phyloP scores from a whole-genome alignment of 1,140 invertebrate species.

The Lycorma delicatula region DNA sequence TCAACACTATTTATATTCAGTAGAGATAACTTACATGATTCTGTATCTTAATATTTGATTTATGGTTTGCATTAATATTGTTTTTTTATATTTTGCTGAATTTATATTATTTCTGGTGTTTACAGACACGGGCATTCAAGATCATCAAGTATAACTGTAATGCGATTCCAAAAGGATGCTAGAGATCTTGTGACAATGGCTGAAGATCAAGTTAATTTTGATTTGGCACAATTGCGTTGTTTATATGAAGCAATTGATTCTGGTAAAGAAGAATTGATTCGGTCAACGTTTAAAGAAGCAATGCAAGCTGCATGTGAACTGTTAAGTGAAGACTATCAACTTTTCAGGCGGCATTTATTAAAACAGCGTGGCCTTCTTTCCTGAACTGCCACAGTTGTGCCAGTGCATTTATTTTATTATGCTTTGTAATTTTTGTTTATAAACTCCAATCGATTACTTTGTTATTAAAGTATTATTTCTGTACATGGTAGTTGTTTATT shows the following conservation, averaged over 20 bases:
- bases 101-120: not conserved
- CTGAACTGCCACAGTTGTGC: no score
- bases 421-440: no score
- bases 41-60: no score
- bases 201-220: constrained; percentile 16
- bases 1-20: no score
- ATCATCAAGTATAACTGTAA: not conserved
- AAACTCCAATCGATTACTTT: no score
- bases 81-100: no score
- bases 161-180: constrained; percentile 16
- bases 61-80: no score
- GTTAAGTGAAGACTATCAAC: constrained; percentile 16
- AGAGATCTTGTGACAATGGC: constrained; percentile 13
- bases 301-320: constrained; percentile 16
- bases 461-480: no score
- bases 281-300: constrained; percentile 5
- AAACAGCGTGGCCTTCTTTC: constrained; percentile 6
- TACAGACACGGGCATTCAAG: not conserved
- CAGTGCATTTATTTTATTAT: no score
- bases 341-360: constrained; percentile 15
- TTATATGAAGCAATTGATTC: constrained; percentile 14
- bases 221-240: constrained; percentile 7
- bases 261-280: constrained; percentile 14
- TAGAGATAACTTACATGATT: no score
- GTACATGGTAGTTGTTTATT: no score